phyloP scores from a whole-genome alignment of 2,888 invertebrate species.

The Cheiracanthium punctorium region DNA sequence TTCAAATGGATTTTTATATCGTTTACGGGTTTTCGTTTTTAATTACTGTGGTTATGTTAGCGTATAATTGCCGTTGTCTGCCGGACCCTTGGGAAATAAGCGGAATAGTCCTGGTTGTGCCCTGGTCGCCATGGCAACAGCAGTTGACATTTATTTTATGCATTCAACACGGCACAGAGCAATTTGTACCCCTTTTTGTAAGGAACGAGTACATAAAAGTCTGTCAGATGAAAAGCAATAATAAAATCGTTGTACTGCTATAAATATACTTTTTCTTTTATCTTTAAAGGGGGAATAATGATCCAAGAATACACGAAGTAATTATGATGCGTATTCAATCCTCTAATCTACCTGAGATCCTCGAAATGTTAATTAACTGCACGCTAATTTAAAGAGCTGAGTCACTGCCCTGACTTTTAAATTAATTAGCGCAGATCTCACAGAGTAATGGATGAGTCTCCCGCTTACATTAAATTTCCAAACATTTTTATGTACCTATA shows the following conservation, averaged over 20 bases:
- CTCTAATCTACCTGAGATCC: too few species aligned
- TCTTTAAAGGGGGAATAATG: too few species aligned
- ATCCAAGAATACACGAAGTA: not conserved
- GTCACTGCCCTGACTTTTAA: too few species aligned
- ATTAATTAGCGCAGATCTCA: too few species aligned
- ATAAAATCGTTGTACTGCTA: not conserved
- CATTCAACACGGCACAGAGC: conserved; percentile 24
- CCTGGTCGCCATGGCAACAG: conserved; percentile 38
- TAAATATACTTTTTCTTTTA: not conserved
- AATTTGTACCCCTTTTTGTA: conserved; percentile 55
- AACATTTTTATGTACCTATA: too few species aligned
- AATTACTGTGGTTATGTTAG: conserved; percentile 62
- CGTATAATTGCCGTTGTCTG: conserved; percentile 63
- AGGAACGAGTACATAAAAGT: conserved; percentile 11
- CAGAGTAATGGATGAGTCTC: too few species aligned
- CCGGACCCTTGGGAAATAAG: conserved; percentile 47
- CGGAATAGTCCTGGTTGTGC: conserved; percentile 16
- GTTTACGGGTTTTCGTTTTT: conserved; percentile 66
- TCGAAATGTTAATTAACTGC: too few species aligned
- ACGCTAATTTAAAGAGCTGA: too few species aligned
- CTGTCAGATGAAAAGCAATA: not conserved
- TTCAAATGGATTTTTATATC: conserved; percentile 15
- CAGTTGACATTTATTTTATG: conserved; percentile 61
- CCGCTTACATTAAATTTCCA: too few species aligned
- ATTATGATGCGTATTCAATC: too few species aligned